These are phyloP conservation scores for Pogonocherus hispidulus DNA, from an alignment of 2,888 invertebrate species.

Conservation along the genomic window DNA sequence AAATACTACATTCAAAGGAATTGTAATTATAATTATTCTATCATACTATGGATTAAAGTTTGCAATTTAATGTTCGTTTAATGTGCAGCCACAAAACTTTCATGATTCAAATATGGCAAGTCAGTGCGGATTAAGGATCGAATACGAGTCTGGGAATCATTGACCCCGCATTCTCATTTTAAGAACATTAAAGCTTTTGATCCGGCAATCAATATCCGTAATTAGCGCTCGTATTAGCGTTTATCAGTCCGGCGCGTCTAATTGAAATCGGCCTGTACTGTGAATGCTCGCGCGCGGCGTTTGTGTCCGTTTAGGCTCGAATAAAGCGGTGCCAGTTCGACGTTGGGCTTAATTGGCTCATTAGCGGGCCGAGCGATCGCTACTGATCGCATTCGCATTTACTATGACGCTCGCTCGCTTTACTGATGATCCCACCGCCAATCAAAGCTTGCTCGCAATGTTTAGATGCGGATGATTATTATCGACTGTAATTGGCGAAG, in stretches of 20 bases:
- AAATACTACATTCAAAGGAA: too few relatives aligned
- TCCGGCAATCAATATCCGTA: slow-evolving; percentile 35
- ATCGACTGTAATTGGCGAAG: neutral
- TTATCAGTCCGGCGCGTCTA: slow-evolving; percentile 41
- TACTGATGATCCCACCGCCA: slow-evolving; percentile 35
- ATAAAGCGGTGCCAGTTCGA: slow-evolving; percentile 51
- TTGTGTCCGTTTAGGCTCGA: slow-evolving; percentile 49
- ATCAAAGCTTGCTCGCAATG: slow-evolving; percentile 37
- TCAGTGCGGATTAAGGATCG: neutral
- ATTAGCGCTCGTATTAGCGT: slow-evolving; percentile 42
- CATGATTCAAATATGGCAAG: neutral
- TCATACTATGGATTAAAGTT: too few relatives aligned
- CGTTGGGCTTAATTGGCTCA: slow-evolving; percentile 57
- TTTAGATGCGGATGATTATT: neutral
- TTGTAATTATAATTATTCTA: too few relatives aligned
- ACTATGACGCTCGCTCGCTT: slow-evolving; percentile 43
- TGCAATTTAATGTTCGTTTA: too few relatives aligned
- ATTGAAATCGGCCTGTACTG: slow-evolving; percentile 49
- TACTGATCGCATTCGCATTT: slow-evolving; percentile 52
- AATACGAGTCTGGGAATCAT: slow-evolving; percentile 6
- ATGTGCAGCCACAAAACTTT: too few relatives aligned
- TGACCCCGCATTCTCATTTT: slow-evolving; percentile 31
- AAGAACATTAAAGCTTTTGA: slow-evolving; percentile 32
- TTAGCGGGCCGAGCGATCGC: slow-evolving; percentile 50
- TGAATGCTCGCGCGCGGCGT: slow-evolving; percentile 41